These are phyloP conservation scores for Thaumetopoea pityocampa DNA, from an alignment of 1,140 invertebrate species.

Conservation along the genomic window DNA sequence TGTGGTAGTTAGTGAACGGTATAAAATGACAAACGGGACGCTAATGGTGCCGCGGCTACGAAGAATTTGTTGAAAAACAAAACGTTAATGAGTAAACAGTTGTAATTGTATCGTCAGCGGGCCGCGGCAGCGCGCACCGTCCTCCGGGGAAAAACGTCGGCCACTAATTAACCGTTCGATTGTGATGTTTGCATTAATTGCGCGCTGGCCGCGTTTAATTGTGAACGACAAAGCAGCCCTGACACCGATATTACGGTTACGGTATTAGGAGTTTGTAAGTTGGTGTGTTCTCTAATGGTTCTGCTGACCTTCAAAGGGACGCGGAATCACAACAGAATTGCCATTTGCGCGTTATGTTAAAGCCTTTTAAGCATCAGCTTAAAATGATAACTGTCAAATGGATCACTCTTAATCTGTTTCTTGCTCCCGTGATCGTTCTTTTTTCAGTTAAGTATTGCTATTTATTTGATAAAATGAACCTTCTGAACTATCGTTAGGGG, in stretches of 20 bases:
- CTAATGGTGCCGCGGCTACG: not conserved
- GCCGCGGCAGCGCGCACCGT: constrained; percentile 3
- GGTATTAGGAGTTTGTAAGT: not conserved
- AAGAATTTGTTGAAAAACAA: constrained; percentile 12
- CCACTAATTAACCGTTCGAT: constrained; percentile 9
- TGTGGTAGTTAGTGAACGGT: too few relatives aligned
- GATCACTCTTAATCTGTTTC: too few relatives aligned
- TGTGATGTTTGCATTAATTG: constrained; percentile 10
- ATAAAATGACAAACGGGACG: constrained; percentile 1
- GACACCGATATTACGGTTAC: constrained; percentile 7
- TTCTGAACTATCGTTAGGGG: too few relatives aligned
- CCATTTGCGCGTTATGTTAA: too few relatives aligned
- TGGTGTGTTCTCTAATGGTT: not conserved
- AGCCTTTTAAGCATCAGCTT: too few relatives aligned
- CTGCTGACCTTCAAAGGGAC: too few relatives aligned
- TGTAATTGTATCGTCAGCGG: constrained; percentile 10
- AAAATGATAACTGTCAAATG: too few relatives aligned
- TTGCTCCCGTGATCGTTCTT: too few relatives aligned
- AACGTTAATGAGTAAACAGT: constrained; percentile 6
- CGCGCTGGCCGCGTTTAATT: constrained; percentile 8
- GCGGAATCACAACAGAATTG: too few relatives aligned
- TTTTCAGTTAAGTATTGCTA: too few relatives aligned
- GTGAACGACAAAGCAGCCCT: constrained; percentile 5
- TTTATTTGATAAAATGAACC: too few relatives aligned
- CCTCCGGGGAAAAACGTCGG: constrained; percentile 7